Percentiles rank a stretch among this genome's conserved stretches.
Evolutionary conservation across 2,113 vertebrate genomes (phyloP).

Genomic region (Pandion haliaetus): DNA sequence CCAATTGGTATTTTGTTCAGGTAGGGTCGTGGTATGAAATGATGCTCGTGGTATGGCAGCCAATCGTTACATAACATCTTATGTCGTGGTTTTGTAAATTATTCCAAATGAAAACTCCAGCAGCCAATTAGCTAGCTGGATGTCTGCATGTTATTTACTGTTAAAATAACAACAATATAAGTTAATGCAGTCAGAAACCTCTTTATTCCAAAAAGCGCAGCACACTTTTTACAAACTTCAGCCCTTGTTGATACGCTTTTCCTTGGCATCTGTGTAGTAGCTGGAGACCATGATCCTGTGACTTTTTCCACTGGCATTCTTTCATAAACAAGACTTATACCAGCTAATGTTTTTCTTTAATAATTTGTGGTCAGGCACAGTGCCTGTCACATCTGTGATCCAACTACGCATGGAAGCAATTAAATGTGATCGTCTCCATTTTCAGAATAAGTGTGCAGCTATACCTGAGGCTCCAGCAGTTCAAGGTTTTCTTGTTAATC

Average conservation of each 20-base stretch:
- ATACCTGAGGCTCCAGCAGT: background rate
- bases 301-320: conserved; percentile 38
- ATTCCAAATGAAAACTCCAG: background rate
- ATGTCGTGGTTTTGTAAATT: background rate
- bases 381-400: conserved; percentile 23
- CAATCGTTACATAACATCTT: background rate
- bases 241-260: background rate
- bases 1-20: background rate
- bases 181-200: background rate
- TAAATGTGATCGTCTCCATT: conserved; percentile 1
- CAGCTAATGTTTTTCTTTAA: conserved; percentile 48
- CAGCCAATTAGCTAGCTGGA: background rate
- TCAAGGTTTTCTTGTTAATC: background rate
- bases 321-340: conserved; percentile 39
- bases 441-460: background rate
- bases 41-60: background rate
- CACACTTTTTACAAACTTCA: background rate
- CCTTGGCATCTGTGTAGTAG: conserved; percentile 16
- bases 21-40: background rate
- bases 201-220: background rate
- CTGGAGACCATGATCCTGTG: background rate
- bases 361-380: conserved; percentile 39
- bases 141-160: background rate
- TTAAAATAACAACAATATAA: conserved; percentile 29
- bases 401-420: conserved; percentile 7